A percentile compares a stretch with the other conserved stretches of the same genome.
phyloP scores from a whole-genome alignment of 2,113 vertebrate genomes.

The Alligator mississippiensis region DNA sequence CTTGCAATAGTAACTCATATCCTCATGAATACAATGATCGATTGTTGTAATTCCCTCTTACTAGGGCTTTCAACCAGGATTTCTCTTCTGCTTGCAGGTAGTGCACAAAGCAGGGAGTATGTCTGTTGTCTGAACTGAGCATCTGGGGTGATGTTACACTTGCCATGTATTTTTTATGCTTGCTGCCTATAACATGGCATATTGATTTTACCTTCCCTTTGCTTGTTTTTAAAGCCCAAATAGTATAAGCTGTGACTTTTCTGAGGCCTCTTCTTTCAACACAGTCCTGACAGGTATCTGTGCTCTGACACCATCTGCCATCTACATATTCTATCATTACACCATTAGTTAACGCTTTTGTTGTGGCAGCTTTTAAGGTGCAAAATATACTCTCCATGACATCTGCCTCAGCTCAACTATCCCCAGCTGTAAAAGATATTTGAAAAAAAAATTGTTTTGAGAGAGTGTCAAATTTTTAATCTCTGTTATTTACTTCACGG shows the following conservation, averaged over 20 bases:
- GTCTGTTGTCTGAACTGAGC: constrained; percentile 14
- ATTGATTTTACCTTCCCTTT: constrained; percentile 51
- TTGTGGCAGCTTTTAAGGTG: constrained; percentile 62
- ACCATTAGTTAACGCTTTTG: constrained; percentile 53
- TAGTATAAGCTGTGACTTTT: constrained; percentile 54
- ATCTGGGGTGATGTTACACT: constrained; percentile 35
- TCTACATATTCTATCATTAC: constrained; percentile 41
- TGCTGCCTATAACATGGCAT: constrained; percentile 26
- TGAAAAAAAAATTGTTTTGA: constrained; percentile 32
- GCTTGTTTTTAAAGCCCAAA: constrained; percentile 51
- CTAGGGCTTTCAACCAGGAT: background rate
- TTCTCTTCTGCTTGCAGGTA: background rate
- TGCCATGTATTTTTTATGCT: constrained; percentile 27
- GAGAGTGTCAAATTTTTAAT: constrained; percentile 28
- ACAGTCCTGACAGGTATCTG: constrained; percentile 57
- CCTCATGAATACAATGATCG: background rate
- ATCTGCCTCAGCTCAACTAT: constrained; percentile 53
- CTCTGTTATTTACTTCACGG: background rate
- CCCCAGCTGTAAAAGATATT: background rate
- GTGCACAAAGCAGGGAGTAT: background rate
- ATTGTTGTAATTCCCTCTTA: background rate
- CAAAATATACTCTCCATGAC: constrained; percentile 54
- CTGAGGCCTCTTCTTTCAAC: constrained; percentile 48
- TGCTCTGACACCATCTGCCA: constrained; percentile 64
- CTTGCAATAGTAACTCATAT: background rate